These are phyloP conservation scores for Crax fasciolata DNA, from an alignment of 2,797 vertebrate species.

Conservation along the genomic window DNA sequence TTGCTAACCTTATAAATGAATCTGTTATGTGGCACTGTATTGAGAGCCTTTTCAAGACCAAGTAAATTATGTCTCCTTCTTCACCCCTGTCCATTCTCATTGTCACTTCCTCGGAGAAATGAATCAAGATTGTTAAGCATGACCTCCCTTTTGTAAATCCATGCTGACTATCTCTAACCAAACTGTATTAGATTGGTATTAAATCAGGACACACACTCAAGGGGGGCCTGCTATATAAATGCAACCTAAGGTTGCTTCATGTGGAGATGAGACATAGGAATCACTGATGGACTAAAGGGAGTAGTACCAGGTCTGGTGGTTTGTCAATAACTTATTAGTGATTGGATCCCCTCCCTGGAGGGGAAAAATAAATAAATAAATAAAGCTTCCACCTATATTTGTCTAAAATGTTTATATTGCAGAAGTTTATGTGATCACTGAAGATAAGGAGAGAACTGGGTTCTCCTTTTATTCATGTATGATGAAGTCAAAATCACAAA, in stretches of 20 bases:
- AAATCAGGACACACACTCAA: slow-evolving; percentile 63
- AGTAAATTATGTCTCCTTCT: slow-evolving; percentile 76
- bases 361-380: too few relatives aligned
- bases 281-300: background rate
- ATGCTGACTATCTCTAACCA: slow-evolving; percentile 72
- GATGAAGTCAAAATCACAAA: background rate
- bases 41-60: slow-evolving; percentile 72
- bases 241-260: slow-evolving; percentile 25
- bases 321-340: slow-evolving; percentile 4
- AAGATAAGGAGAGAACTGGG: background rate
- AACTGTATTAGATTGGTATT: slow-evolving; percentile 76
- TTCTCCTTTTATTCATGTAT: background rate
- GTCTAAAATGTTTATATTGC: background rate
- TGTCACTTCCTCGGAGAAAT: slow-evolving; percentile 72
- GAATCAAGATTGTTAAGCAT: slow-evolving; percentile 68
- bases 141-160: slow-evolving; percentile 68
- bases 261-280: slow-evolving; percentile 32
- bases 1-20: slow-evolving; percentile 79
- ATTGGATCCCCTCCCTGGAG: background rate
- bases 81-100: slow-evolving; percentile 64
- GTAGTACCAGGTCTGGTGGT: background rate
- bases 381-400: background rate
- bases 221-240: slow-evolving; percentile 26
- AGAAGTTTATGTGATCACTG: background rate
- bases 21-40: slow-evolving; percentile 62